These are phyloP conservation scores for Hippocampus barbouri DNA, from an alignment of 2,113 vertebrate genomes.

Conservation along the genomic window DNA sequence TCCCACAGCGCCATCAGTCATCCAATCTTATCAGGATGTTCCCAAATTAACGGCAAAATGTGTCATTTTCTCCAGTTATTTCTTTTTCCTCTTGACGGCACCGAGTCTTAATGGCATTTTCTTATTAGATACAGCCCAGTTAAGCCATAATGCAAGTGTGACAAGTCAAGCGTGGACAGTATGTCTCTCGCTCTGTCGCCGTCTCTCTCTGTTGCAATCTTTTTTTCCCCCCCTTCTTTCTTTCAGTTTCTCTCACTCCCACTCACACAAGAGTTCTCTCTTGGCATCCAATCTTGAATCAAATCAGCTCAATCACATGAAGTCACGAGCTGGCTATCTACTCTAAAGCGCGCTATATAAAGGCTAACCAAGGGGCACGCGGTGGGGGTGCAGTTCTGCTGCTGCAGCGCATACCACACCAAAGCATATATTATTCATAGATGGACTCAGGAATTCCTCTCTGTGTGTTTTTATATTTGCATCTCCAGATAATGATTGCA, in stretches of 20 bases:
- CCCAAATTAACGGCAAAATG: conserved; percentile 37
- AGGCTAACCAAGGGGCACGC: neutral
- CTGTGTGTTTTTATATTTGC: neutral
- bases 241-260: neutral
- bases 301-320: conserved; percentile 24
- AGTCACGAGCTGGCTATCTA: neutral
- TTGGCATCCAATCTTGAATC: conserved; percentile 22
- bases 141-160: conserved; percentile 17
- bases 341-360: neutral
- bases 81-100: conserved; percentile 13
- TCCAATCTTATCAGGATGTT: conserved; percentile 37
- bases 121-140: conserved; percentile 29
- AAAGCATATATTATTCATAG: conserved; percentile 4
- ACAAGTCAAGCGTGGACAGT: conserved; percentile 22
- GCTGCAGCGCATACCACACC: neutral
- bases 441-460: neutral
- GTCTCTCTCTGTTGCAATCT: neutral
- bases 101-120: conserved; percentile 19
- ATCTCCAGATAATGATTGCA: neutral
- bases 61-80: conserved; percentile 22
- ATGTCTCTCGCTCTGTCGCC: neutral
- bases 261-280: conserved; percentile 7
- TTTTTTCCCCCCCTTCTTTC: neutral
- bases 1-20: conserved; percentile 23
- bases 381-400: neutral